A percentile compares a stretch with the other conserved stretches of the same genome.
Conservation (phyloP, 2,113 vertebrate genomes). For the Synchiropus splendidus region DNA sequence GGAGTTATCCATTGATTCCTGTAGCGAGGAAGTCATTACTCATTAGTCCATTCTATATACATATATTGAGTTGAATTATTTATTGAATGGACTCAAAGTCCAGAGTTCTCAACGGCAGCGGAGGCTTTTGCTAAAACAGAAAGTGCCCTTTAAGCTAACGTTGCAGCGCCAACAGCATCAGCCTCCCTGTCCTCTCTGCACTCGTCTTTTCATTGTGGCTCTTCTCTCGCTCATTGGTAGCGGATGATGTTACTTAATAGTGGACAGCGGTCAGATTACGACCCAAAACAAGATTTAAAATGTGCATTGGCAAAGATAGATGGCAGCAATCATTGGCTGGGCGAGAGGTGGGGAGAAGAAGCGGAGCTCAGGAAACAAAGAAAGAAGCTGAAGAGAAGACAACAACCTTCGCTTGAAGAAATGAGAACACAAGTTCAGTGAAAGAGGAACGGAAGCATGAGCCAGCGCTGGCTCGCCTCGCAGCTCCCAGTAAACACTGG, state of each 20-base stretch:
- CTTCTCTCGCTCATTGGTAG: conserved; percentile 8
- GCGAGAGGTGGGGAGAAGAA: conserved; percentile 7
- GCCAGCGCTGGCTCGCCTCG: conserved; percentile 7
- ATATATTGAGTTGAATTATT: no score
- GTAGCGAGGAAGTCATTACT: no score
- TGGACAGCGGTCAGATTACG: conserved; percentile 20
- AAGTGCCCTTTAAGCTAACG: no score
- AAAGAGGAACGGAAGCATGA: conserved; percentile 12
- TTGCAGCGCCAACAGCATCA: no score
- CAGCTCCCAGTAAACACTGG: conserved; percentile 27
- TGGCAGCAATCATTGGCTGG: conserved; percentile 38
- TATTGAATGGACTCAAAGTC: no score
- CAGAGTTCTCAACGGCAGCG: no score
- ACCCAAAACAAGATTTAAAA: conserved; percentile 39
- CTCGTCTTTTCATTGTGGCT: conserved; percentile 1
- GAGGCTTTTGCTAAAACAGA: no score
- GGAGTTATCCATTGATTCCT: no score
- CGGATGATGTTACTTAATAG: conserved; percentile 43
- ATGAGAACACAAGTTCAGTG: conserved; percentile 17
- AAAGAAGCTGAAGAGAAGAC: conserved; percentile 4
- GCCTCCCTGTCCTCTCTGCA: no score
- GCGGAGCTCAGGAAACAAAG: conserved; percentile 7
- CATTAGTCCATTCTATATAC: no score
- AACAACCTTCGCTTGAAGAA: conserved; percentile 13
- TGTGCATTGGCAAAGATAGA: conserved; percentile 36